A percentile compares a stretch with the other conserved stretches of the same genome.
These are phyloP conservation scores for Protonemura montana DNA, from an alignment of 2,888 invertebrate genomes.

Conservation along the genomic window DNA sequence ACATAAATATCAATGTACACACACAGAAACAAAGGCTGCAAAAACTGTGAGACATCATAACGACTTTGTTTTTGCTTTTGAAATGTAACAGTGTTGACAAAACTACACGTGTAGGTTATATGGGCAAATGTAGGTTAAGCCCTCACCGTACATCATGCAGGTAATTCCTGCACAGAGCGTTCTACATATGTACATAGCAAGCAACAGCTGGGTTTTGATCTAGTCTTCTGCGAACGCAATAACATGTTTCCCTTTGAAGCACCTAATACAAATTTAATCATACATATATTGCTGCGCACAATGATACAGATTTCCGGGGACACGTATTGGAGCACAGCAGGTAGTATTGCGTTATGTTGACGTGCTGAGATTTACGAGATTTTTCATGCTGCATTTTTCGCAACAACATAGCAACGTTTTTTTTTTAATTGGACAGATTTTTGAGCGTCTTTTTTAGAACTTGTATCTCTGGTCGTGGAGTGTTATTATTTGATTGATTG, in stretches of 20 bases:
- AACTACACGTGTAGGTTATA: too few relatives aligned
- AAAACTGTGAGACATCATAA: too few relatives aligned
- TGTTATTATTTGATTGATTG: too few relatives aligned
- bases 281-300: not conserved
- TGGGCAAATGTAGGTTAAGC: too few relatives aligned
- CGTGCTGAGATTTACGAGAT: not conserved
- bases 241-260: slow-evolving; percentile 1
- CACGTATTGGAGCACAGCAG: not conserved
- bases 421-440: too few relatives aligned
- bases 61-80: too few relatives aligned
- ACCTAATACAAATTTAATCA: slow-evolving; percentile 4
- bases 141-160: not conserved
- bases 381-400: not conserved
- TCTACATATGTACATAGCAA: not conserved
- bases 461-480: too few relatives aligned
- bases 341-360: not conserved
- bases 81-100: too few relatives aligned
- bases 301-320: not conserved
- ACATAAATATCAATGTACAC: too few relatives aligned
- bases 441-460: too few relatives aligned
- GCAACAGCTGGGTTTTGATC: slow-evolving; percentile 5
- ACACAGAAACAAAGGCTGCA: too few relatives aligned
- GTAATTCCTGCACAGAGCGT: not conserved
- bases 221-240: not conserved
- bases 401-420: not conserved